Evolutionary conservation across 1,140 invertebrate genomes (phyloP), one percentile per base, ranked within the genome.

Genomic region (Capitella teleta): DNA sequence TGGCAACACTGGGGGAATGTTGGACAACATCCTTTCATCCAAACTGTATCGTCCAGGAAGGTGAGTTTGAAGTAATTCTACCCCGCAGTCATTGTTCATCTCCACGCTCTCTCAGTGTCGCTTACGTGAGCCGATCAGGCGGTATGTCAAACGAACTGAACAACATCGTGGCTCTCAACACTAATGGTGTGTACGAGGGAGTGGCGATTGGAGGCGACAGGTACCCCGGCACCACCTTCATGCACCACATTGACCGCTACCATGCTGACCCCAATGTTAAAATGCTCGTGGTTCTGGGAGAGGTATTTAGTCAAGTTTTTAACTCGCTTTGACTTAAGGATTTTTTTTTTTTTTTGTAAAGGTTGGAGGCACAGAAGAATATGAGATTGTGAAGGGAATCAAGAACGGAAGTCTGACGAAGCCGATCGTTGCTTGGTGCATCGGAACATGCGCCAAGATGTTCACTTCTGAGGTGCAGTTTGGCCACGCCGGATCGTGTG

Each of bases 141-240:
- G 95, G 95, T 18, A 99, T 99, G 95, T 96, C 91, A 3, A 99
- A 99, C 67, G 96, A 99, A 72, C 75, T 99, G 45, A 99, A 99
- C 75, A 99, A 99, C 70, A 97, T 99, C 40, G 82, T 99, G 47
- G 88, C 91, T 0, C 90, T 96, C 64, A 84, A 93, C 32, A 93
- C 95, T 0, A 87, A 99, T 74, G 95, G 95, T 34, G 95, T 98
- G 0, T 86, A 86, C 61, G 95, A 98, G 70, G 96, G 96, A 8
- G 86, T 99, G 2, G 96, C 96, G 23, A 99, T 98, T 61, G 96
- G 96, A n/a, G 96, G 96, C 1, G 96, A 99, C 75, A 79, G 94
- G 55, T 98, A 98, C 73, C 95, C 96, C 0, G 93, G 93, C 4
- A 95, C 91, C 6, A 97, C 89, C 0, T 99, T 98, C 73, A 92